Conservation (phyloP, 2,888 invertebrate genomes). For the Apodemia duryi region DNA sequence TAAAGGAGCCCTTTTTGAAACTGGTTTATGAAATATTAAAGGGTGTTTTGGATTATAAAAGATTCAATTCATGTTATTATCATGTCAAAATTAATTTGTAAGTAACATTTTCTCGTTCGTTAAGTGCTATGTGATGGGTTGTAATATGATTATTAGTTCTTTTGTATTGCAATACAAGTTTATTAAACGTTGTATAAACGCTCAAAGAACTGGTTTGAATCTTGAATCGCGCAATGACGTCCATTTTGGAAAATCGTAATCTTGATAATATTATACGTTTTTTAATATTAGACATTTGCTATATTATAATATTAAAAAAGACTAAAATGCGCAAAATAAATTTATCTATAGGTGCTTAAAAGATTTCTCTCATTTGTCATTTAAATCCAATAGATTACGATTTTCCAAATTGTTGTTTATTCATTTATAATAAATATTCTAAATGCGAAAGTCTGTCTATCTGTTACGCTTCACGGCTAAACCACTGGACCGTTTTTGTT, state of each 20-base stretch:
- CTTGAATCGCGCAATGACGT: background rate
- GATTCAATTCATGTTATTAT: slow-evolving; percentile 71
- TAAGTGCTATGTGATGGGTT: slow-evolving; percentile 56
- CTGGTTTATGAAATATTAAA: slow-evolving; percentile 68
- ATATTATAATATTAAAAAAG: too few species aligned
- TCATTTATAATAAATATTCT: too few species aligned
- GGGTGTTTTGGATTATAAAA: slow-evolving; percentile 43
- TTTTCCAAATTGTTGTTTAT: too few species aligned
- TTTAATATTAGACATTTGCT: too few species aligned
- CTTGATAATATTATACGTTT: too few species aligned
- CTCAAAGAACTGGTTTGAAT: slow-evolving; percentile 15
- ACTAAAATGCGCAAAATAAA: too few species aligned
- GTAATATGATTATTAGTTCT: slow-evolving; percentile 34
- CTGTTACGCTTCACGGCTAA: too few species aligned
- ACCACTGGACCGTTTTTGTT: too few species aligned
- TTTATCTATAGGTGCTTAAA: too few species aligned
- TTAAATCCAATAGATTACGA: too few species aligned
- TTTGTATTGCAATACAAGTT: slow-evolving; percentile 19
- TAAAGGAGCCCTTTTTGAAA: slow-evolving; percentile 43
- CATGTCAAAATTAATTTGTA: slow-evolving; percentile 68
- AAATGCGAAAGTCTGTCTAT: too few species aligned
- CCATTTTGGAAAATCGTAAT: background rate
- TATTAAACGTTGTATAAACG: slow-evolving; percentile 10
- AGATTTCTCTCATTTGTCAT: too few species aligned
- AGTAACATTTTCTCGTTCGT: slow-evolving; percentile 40